Evolutionary conservation across 2,888 invertebrate species (phyloP).

Genomic region (Xiphydria camelus): DNA sequence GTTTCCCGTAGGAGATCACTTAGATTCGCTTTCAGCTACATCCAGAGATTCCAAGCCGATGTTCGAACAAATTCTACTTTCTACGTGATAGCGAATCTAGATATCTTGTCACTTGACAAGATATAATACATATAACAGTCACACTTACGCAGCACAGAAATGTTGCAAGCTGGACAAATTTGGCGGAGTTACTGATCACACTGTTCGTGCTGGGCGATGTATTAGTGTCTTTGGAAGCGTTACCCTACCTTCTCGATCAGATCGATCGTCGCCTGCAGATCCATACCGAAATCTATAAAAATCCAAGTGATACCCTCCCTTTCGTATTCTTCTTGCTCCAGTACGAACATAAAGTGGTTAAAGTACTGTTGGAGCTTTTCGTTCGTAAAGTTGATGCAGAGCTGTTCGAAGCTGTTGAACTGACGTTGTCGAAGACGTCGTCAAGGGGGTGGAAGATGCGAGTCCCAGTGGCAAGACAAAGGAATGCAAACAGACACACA

Average conservation of each 20-base stretch:
- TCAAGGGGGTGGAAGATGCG: slow-evolving; percentile 12
- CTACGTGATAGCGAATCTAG: too few species aligned
- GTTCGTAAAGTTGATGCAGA: slow-evolving; percentile 96
- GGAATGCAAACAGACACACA: slow-evolving; percentile 38
- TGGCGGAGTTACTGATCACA: not conserved
- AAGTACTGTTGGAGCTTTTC: slow-evolving; percentile 95
- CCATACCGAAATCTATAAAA: slow-evolving; percentile 95
- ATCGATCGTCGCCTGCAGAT: slow-evolving; percentile 88
- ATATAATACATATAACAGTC: too few species aligned
- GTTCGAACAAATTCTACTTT: too few species aligned
- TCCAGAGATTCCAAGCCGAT: too few species aligned
- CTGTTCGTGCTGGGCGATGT: slow-evolving; percentile 15
- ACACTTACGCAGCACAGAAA: too few species aligned
- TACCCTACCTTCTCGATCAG: slow-evolving; percentile 83
- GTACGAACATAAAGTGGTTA: slow-evolving; percentile 95
- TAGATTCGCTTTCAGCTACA: too few species aligned
- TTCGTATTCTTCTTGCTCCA: slow-evolving; percentile 95
- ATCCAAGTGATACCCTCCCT: slow-evolving; percentile 88
- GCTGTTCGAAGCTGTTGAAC: slow-evolving; percentile 94
- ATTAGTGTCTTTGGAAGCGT: slow-evolving; percentile 31
- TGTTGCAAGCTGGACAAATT: slow-evolving; percentile 32
- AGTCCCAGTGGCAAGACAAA: slow-evolving; percentile 21
- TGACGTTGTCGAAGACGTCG: slow-evolving; percentile 51
- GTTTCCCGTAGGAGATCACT: too few species aligned
- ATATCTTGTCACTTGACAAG: too few species aligned